Percentiles rank a stretch among this genome's conserved stretches.
These are phyloP conservation scores for Eupsilia transversa DNA, from an alignment of 2,888 invertebrate genomes.

Conservation along the genomic window DNA sequence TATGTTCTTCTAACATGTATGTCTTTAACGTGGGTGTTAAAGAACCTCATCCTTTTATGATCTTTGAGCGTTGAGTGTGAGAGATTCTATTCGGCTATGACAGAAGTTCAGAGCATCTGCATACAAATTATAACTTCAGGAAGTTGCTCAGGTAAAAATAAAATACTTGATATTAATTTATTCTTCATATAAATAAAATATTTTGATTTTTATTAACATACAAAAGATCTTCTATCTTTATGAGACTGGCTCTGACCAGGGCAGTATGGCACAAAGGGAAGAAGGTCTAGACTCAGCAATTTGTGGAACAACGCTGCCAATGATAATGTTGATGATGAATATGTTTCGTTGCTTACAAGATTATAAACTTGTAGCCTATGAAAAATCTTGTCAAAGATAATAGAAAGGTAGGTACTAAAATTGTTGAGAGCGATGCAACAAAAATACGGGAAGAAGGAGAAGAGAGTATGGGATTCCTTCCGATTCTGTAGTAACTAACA, in stretches of 20 bases:
- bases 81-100: conserved; percentile 8
- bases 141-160: conserved; percentile 12
- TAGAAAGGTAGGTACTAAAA: not conserved
- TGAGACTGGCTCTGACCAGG: not conserved
- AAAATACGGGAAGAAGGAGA: not conserved
- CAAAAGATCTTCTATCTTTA: too few relatives aligned
- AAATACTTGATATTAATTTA: not conserved
- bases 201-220: too few relatives aligned
- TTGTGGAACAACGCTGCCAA: not conserved
- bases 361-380: not conserved
- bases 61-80: conserved; percentile 26
- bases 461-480: not conserved
- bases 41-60: conserved; percentile 17
- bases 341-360: not conserved
- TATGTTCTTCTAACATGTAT: conserved; percentile 4
- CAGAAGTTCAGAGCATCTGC: conserved; percentile 16
- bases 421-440: not conserved
- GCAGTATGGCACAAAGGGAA: not conserved
- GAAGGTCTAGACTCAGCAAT: not conserved
- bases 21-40: conserved; percentile 20
- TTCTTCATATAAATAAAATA: too few relatives aligned
- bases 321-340: too few relatives aligned
- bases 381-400: not conserved
- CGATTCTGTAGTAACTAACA: not conserved
- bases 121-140: conserved; percentile 16